Base-by-base conservation (phyloP, 1,140 invertebrate genomes). In the Rhagoletis zephyria region DNA sequence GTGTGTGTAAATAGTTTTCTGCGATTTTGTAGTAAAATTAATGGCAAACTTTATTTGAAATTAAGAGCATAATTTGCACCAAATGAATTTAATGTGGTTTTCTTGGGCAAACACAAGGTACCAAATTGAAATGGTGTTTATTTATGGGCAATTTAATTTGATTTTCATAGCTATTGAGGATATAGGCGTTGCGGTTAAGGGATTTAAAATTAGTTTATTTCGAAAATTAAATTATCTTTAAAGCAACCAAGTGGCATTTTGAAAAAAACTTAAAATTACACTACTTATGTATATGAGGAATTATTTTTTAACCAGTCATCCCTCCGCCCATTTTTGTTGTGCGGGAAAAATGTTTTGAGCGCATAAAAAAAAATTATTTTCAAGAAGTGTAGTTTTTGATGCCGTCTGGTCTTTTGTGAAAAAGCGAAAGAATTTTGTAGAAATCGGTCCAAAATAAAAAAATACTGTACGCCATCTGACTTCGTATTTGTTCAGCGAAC, bases 21-120 rank as follows among this genome's bases (percentile, higher is more conserved):
- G 45, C n/a, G 9, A 81, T n/a, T 81, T 81, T 81, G 9, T 81
- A 30, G 48, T 19, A n/a, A 81, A 81, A 81, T 59, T 81, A 81
- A 81, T 51, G 74, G 45, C 74, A 81, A 81, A 81, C 74, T 81
- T 81, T 81, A 81, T 81, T 81, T 30, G 74, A 19, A 81, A 56
- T 81, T 59, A 81, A 81, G 1, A 10, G 16, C 45, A 16, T 59
- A 19, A 56, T 59, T 56, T 56, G 51, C 16, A 59, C 9, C 48
- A 81, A 81, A 81, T 81, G 45, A 59, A 9, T 81, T 81, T 81
- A 56, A 30, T 59, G 74, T 48, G 48, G 74, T 56, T 81, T 59
- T 56, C 40, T 45, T 4, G 67, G 4, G n/a, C 42, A 74, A 74
- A 7, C 16, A 16, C 4, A 56, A 56, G 51, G 0, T 56, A 30